Percentiles rank a stretch among this genome's conserved stretches.
Evolutionary conservation across 2,797 vertebrate genomes (phyloP).

Genomic region (Corythornis leucogaster): DNA sequence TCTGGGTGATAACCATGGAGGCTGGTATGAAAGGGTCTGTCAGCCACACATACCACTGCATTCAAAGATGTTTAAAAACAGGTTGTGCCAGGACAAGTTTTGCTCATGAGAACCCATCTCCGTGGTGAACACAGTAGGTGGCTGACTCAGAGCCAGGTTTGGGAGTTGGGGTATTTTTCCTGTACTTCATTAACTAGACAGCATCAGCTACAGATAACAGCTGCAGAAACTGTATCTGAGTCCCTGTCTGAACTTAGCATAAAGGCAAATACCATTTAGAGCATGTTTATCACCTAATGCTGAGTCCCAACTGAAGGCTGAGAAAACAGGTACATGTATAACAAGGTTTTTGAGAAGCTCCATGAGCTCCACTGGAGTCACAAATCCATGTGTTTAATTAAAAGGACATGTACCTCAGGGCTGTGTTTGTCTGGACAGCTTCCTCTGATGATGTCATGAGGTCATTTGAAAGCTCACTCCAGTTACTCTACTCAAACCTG

Average conservation of each 20-base stretch:
- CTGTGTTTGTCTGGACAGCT: not conserved
- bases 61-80: not conserved
- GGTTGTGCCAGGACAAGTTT: not conserved
- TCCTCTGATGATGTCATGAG: not conserved
- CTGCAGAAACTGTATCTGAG: not conserved
- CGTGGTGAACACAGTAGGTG: not conserved
- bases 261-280: not conserved
- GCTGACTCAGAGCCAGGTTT: not conserved
- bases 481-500: not conserved
- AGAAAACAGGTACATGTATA: not conserved
- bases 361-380: not conserved
- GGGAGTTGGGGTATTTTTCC: not conserved
- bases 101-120: not conserved
- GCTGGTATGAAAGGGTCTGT: not conserved
- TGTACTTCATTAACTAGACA: not conserved
- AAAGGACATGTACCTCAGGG: not conserved
- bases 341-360: not conserved
- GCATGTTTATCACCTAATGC: not conserved
- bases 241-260: not conserved
- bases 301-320: not conserved
- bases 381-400: not conserved
- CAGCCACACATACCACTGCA: not conserved
- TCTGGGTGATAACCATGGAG: not conserved
- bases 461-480: not conserved
- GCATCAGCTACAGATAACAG: not conserved